Base-by-base conservation (phyloP, 2,888 invertebrate genomes). In the Ophonus ardosiacus region DNA sequence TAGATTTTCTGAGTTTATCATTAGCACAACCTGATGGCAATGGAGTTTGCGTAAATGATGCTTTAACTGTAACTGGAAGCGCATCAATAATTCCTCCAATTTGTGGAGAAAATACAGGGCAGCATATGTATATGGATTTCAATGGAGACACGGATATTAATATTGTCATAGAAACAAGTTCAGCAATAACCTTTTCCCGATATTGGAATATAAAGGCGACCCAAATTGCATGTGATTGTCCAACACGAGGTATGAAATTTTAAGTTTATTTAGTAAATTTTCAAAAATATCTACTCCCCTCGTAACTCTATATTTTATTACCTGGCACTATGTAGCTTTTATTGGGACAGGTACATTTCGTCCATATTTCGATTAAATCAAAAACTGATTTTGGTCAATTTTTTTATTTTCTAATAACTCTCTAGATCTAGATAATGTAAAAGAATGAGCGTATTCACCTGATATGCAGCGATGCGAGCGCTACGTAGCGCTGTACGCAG, bases 31-130 rank as follows among this genome's bases (percentile, higher is more conserved):
- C 97, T 0, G 93, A 95, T 87, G 94, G 95, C 0, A 94, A 95
- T 89, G 96, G 97, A 0, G 91, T 92, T 78, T 97, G 97, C 88
- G 90, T 91, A 13, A 94, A 93, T 0, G 97, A 97, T 90, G 93
- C 94, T 3, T 91, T 97, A 86, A 93, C 94, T 3, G 92, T 97
- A 31, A 93, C 94, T 0, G 96, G 96, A 0, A 95, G 95, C 0
- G 94, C 95, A 84, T 94, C 95, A 0, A 90, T 92, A 6, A 93
- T 96, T 4, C 96, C 96, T 0, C 95, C 96, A 0, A 93, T 97
- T 85, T 97, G 97, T 89, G 97, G 97, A 0, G 96, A 96, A 89
- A 96, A 96, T 90, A 94, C 95, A 0, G 96, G 96, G 0, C 96
- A 97, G 90, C 96, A 96, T 88, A 93, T 96, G 31, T 96, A 95